These are phyloP conservation scores for Oncorhynchus mykiss DNA, from an alignment of 2,113 vertebrate species.

Conservation along the genomic window DNA sequence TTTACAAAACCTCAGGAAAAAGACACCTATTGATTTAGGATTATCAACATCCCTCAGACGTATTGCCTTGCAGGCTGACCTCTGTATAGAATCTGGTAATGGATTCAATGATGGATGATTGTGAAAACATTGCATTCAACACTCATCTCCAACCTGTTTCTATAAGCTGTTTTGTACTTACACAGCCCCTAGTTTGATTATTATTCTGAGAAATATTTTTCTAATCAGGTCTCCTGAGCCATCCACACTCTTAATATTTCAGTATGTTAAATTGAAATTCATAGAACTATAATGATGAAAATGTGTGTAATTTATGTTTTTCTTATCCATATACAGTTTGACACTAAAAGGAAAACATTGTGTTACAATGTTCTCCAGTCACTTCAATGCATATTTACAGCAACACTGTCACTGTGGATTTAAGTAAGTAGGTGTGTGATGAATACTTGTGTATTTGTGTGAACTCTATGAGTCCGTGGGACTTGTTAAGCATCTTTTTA, in stretches of 20 bases:
- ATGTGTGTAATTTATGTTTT: conserved; percentile 2
- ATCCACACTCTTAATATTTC: conserved; percentile 13
- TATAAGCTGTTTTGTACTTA: conserved; percentile 13
- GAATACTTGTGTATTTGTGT: neutral
- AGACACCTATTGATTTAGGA: conserved; percentile 23
- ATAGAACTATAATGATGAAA: neutral
- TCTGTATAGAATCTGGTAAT: conserved; percentile 23
- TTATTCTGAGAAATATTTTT: conserved; percentile 39
- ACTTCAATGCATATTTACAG: neutral
- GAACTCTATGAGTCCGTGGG: neutral
- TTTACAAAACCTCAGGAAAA: conserved; percentile 4
- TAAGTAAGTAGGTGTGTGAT: neutral
- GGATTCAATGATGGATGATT: conserved; percentile 31
- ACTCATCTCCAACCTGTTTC: conserved; percentile 9
- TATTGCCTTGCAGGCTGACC: conserved; percentile 11
- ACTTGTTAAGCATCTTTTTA: too few species aligned
- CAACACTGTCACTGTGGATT: neutral
- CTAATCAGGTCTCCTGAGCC: conserved; percentile 22
- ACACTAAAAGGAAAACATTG: neutral
- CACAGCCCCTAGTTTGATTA: conserved; percentile 24
- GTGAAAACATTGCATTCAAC: conserved; percentile 34
- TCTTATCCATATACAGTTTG: neutral
- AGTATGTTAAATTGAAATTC: neutral
- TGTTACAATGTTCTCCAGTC: neutral
- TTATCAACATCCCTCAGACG: conserved; percentile 14